Evolutionary conservation across 1,140 invertebrate genomes (phyloP).

Genomic region (Polypedilum vanderplanki): DNA sequence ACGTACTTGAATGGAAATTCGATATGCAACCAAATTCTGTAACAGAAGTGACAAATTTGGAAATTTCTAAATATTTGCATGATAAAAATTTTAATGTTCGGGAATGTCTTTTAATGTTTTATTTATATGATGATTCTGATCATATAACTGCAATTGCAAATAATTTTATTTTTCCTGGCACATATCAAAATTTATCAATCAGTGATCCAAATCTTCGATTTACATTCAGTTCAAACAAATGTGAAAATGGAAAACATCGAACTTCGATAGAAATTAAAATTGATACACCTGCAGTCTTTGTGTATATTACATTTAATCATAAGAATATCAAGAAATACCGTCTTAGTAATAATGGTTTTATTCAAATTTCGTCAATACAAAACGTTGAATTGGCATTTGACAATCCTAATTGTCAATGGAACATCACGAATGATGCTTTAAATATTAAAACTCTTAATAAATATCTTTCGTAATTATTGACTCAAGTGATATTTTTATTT

Average conservation of each 20-base stretch:
- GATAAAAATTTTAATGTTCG: slow-evolving; percentile 35
- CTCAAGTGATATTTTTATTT: no score
- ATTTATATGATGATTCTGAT: slow-evolving; percentile 29
- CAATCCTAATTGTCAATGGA: slow-evolving; percentile 33
- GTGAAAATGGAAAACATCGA: slow-evolving; percentile 29
- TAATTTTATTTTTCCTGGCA: slow-evolving; percentile 39
- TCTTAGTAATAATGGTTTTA: slow-evolving; percentile 44
- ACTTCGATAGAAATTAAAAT: slow-evolving; percentile 38
- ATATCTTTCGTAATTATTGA: slow-evolving; percentile 34
- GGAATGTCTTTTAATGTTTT: slow-evolving; percentile 36
- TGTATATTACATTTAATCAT: slow-evolving; percentile 41
- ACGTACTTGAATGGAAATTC: slow-evolving; percentile 34
- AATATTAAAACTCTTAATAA: slow-evolving; percentile 39
- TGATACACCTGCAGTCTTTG: slow-evolving; percentile 38
- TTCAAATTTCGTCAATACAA: slow-evolving; percentile 37
- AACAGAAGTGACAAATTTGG: slow-evolving; percentile 38
- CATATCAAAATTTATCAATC: slow-evolving; percentile 35
- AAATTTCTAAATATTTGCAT: slow-evolving; percentile 34
- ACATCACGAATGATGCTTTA: slow-evolving; percentile 35
- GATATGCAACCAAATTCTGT: slow-evolving; percentile 37
- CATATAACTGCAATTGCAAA: slow-evolving; percentile 33
- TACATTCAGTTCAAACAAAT: background rate
- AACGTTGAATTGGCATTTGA: slow-evolving; percentile 37
- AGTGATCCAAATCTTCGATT: slow-evolving; percentile 34
- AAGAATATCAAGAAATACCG: slow-evolving; percentile 36